These are phyloP conservation scores for Ophraella communa DNA, from an alignment of 2,888 invertebrate genomes.

Conservation along the genomic window DNA sequence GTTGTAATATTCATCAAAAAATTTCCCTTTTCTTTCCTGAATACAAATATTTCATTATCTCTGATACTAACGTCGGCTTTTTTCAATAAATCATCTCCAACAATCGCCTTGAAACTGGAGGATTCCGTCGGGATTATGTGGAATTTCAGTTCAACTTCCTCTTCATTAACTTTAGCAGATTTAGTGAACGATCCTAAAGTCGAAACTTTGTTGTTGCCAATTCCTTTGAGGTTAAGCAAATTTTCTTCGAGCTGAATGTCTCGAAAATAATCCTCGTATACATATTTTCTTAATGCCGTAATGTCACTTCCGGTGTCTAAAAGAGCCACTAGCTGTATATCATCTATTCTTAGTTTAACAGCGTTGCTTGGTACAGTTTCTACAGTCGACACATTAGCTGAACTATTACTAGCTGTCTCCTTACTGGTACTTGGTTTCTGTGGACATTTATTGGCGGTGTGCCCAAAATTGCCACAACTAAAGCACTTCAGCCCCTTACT, in stretches of 20 bases:
- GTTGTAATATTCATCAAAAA: slow-evolving; percentile 32
- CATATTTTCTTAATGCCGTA: slow-evolving; percentile 30
- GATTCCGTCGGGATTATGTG: slow-evolving; percentile 31
- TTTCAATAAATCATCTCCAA: slow-evolving; percentile 30
- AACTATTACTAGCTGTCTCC: neutral
- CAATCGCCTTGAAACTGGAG: slow-evolving; percentile 26
- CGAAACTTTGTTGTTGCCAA: slow-evolving; percentile 28
- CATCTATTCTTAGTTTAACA: slow-evolving; percentile 20
- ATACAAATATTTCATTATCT: slow-evolving; percentile 24
- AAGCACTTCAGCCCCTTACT: slow-evolving; percentile 38
- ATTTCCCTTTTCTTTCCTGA: slow-evolving; percentile 24
- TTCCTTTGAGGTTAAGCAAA: slow-evolving; percentile 21
- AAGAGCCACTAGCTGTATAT: slow-evolving; percentile 18
- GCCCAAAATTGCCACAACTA: slow-evolving; percentile 35
- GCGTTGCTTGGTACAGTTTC: slow-evolving; percentile 19
- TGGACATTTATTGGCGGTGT: slow-evolving; percentile 29
- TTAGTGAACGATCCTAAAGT: slow-evolving; percentile 31
- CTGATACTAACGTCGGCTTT: slow-evolving; percentile 30
- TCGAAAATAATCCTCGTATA: slow-evolving; percentile 24
- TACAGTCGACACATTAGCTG: slow-evolving; percentile 13
- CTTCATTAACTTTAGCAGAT: slow-evolving; percentile 29
- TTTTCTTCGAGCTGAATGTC: slow-evolving; percentile 18
- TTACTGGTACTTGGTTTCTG: neutral
- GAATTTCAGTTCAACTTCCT: slow-evolving; percentile 21
- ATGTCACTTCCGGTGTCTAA: slow-evolving; percentile 38